Base-by-base conservation (phyloP, 2,888 invertebrate genomes). In the Acronicta psi region DNA sequence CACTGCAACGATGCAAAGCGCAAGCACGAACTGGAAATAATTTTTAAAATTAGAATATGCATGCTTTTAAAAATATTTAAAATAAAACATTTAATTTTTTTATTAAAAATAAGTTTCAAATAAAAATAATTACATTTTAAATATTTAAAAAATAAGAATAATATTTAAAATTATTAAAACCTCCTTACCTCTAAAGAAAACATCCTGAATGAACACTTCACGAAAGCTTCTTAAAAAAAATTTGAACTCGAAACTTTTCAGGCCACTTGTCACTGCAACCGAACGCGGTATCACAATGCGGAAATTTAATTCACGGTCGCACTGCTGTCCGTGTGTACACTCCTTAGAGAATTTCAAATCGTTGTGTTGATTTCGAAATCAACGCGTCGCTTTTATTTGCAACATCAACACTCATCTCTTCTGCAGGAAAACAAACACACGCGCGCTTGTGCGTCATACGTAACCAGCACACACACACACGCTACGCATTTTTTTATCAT, bases 331-430 rank as follows among this genome's bases (percentile, higher is more conserved):
- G 84, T 85, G 81, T 89, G 92, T 92, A 81, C 88, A 89, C 90
- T 90, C 89, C 87, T 91, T 86, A 86, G 90, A 90, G 90, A 75
- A 89, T 89, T 86, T 85, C 90, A 93, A 93, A 90, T 90, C 87
- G 90, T 87, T 93, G 81, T 94, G 94, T 87, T 92, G 93, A 93
- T 93, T 92, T 93, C 93, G 93, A 92, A 93, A 94, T 91, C 90
- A 74, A 71, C 87, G 87, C 90, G 83, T 85, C 88, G 91, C 91
- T 94, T 94, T 91, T 93, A 93, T 89, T 89, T 88, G 92, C 90
- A 91, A 90, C 91, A 93, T 92, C 92, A 87, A 88, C n/a, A n/a
- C 83, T 87, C 89, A 86, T 88, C 86, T 85, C 82, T 85, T 87
- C 86, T 83, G 86, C 86, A 84, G 84, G 81, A 85, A 77, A 69